Evolutionary conservation across 2,888 invertebrate species (phyloP).

Genomic region (Drepanosiphum platanoidis): DNA sequence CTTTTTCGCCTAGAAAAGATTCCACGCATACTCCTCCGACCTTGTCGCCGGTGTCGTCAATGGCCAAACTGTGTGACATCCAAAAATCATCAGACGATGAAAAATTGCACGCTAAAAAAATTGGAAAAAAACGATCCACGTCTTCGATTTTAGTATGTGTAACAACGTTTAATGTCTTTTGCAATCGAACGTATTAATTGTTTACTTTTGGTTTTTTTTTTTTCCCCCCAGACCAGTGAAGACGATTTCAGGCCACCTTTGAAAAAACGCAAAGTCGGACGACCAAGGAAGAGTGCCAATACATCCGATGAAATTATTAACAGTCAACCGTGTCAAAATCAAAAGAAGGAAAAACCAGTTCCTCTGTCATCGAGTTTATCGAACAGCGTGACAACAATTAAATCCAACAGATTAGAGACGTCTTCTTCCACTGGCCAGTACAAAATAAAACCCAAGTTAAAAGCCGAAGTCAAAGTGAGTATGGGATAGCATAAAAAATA

Average conservation of each 20-base stretch:
- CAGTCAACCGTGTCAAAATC: constrained; percentile 8
- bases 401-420: constrained; percentile 46
- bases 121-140: constrained; percentile 35
- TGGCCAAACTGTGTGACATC: background rate
- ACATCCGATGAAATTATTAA: constrained; percentile 34
- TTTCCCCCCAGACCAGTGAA: constrained; percentile 60
- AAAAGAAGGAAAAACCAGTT: constrained; percentile 55
- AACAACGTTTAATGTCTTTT: constrained; percentile 35
- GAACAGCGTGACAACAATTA: constrained; percentile 32
- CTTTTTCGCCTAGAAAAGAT: constrained; percentile 43
- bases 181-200: background rate
- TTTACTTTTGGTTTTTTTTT: background rate
- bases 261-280: constrained; percentile 84
- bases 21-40: constrained; percentile 63
- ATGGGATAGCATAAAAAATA: background rate
- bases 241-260: constrained; percentile 66
- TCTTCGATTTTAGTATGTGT: constrained; percentile 10
- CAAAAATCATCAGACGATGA: constrained; percentile 40
- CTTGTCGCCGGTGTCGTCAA: constrained; percentile 52
- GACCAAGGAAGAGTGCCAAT: constrained; percentile 77
- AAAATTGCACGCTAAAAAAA: constrained; percentile 24
- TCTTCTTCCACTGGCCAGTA: constrained; percentile 63
- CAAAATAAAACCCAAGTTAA: constrained; percentile 78
- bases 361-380: constrained; percentile 21
- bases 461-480: constrained; percentile 74